Evolutionary conservation across 2,113 vertebrate species (phyloP).

Genomic region (Sinocyclocheilus anshuiensis): DNA sequence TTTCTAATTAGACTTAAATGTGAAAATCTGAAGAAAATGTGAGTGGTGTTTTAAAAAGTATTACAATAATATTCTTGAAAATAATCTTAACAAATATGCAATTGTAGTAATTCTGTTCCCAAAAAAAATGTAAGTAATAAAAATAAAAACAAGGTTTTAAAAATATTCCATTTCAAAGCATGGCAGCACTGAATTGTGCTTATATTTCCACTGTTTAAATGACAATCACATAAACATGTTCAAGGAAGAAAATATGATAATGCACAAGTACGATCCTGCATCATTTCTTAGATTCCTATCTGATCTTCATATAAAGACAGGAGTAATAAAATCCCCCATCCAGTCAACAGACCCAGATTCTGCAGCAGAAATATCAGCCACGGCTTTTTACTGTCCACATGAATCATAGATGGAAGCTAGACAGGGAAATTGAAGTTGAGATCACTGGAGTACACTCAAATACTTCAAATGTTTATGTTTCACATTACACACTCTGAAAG

Average conservation of each 20-base stretch:
- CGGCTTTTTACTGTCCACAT: conserved; percentile 69
- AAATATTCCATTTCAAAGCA: background rate
- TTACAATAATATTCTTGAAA: background rate
- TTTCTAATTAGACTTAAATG: background rate
- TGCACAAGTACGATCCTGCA: background rate
- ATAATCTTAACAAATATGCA: too few species aligned
- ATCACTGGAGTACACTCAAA: background rate
- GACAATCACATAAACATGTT: background rate
- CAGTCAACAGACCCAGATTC: conserved; percentile 81
- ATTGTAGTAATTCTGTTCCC: too few species aligned
- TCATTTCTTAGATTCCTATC: conserved; percentile 62
- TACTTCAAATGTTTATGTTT: background rate
- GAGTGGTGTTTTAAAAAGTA: background rate
- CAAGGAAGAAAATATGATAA: background rate
- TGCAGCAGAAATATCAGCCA: conserved; percentile 85
- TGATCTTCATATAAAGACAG: conserved; percentile 83
- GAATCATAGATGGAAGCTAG: conserved; percentile 79
- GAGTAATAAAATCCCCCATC: conserved; percentile 83
- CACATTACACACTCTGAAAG: too few species aligned
- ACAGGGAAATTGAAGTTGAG: background rate
- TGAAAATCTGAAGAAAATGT: background rate
- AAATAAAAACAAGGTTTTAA: background rate
- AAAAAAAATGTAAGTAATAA: background rate
- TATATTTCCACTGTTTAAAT: background rate
- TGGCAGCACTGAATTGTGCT: background rate